Percentiles rank a stretch among this genome's conserved stretches.
These are phyloP conservation scores for Hassar affinis DNA, from an alignment of 2,113 vertebrate genomes.

Conservation along the genomic window DNA sequence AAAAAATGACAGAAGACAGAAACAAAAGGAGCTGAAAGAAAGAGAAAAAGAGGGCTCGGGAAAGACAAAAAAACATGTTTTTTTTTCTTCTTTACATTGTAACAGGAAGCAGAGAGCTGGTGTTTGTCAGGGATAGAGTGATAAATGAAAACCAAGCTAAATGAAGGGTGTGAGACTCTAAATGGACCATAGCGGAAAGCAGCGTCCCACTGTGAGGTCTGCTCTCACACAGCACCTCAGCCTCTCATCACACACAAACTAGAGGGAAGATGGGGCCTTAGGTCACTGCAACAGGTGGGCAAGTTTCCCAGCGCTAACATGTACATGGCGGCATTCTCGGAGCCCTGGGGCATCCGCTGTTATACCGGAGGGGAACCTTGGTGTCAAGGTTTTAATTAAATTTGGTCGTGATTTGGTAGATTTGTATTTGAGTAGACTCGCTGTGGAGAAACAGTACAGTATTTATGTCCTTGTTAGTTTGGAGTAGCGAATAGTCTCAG, in stretches of 20 bases:
- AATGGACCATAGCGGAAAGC: conserved; percentile 32
- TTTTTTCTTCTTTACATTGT: conserved; percentile 25
- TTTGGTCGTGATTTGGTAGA: conserved; percentile 9
- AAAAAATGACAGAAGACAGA: not conserved
- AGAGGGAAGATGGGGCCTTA: not conserved
- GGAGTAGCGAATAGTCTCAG: not conserved
- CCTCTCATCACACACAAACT: conserved; percentile 12
- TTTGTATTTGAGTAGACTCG: not conserved
- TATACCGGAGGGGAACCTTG: not conserved
- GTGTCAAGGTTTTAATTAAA: conserved; percentile 18
- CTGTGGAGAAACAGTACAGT: not conserved
- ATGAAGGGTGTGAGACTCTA: conserved; percentile 38
- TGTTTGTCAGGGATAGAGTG: conserved; percentile 39
- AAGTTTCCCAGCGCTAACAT: conserved; percentile 8
- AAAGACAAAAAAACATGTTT: not conserved
- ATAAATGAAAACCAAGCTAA: conserved; percentile 41
- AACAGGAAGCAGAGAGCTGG: conserved; percentile 21
- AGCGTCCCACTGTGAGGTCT: conserved; percentile 33
- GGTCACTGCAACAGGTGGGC: conserved; percentile 39
- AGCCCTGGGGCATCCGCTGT: not conserved
- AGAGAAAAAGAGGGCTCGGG: not conserved
- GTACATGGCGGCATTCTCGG: not conserved
- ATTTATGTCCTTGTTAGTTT: conserved; percentile 16
- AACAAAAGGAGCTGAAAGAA: not conserved
- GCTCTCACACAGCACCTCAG: conserved; percentile 35